Percentiles rank a stretch among this genome's conserved stretches.
Conservation (phyloP, 2,888 invertebrate genomes). For the Drosophila meridiana region DNA sequence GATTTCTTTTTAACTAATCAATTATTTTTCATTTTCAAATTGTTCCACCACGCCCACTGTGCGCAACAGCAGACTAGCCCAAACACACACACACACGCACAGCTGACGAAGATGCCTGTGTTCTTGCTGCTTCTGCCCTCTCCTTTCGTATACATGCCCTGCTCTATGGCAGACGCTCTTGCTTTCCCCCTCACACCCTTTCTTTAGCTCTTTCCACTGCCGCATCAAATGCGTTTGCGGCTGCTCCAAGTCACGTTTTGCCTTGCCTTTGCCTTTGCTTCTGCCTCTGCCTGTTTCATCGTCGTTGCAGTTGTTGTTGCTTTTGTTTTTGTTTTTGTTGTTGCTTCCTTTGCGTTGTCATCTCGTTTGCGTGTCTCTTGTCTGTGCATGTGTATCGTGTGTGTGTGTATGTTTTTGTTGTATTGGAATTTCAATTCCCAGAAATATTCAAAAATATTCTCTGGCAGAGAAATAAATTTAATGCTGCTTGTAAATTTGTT, state of each 20-base stretch:
- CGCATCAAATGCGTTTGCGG: slow-evolving; percentile 36
- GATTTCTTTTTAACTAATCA: background rate
- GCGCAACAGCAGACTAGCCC: slow-evolving; percentile 17
- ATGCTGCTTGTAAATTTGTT: slow-evolving; percentile 71
- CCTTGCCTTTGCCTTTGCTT: slow-evolving; percentile 41
- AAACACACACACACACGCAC: slow-evolving; percentile 31
- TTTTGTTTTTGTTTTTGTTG: slow-evolving; percentile 51
- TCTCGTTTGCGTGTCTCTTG: slow-evolving; percentile 71
- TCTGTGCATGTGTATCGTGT: slow-evolving; percentile 21
- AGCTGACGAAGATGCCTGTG: slow-evolving; percentile 53
- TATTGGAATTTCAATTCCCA: slow-evolving; percentile 73
- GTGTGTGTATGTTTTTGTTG: slow-evolving; percentile 45
- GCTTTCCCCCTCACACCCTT: slow-evolving; percentile 5
- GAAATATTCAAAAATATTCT: slow-evolving; percentile 79
- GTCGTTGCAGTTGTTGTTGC: slow-evolving; percentile 49
- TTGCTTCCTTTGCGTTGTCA: slow-evolving; percentile 77
- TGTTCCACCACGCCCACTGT: slow-evolving; percentile 45
- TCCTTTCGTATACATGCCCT: slow-evolving; percentile 5
- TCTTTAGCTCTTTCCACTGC: slow-evolving; percentile 10
- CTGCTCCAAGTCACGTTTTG: slow-evolving; percentile 74
- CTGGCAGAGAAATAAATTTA: slow-evolving; percentile 77
- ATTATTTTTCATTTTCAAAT: background rate
- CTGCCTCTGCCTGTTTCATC: slow-evolving; percentile 36
- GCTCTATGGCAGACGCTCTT: slow-evolving; percentile 29
- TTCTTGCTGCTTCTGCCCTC: slow-evolving; percentile 14